Base-by-base conservation (phyloP, 2,888 invertebrate species). In the Cryptocephalus primarius region DNA sequence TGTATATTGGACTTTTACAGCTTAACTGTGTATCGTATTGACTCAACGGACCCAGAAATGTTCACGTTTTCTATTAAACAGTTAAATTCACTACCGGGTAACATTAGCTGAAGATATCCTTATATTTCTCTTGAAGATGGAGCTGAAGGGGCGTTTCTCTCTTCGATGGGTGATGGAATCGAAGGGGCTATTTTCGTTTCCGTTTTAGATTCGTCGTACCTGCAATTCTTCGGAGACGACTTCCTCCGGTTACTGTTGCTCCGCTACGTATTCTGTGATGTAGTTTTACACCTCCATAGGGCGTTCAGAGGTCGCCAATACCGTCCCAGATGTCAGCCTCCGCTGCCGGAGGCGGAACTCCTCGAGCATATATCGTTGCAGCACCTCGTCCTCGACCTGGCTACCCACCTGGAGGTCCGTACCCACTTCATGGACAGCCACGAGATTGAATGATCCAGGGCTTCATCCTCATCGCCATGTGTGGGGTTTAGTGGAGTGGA, bases 201-300 rank as follows among this genome's bases (percentile, higher is more conserved):
- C 3, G n/a, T 55, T 61, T 11, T 64, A 84, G 85, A 84, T 64
- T 71, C 77, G 41, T 77, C 78, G 48, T 84, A 80, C 69, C 74
- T 92, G 55, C 85, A 89, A 71, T 94, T 94, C 72, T 87, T 94
- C 72, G 90, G 92, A 39, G 95, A 96, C 71, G 94, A 95, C 66
- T 96, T 94, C 72, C 77, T 96, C 56, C 83, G 95, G 50, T 77
- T 93, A 50, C 73, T 94, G 51, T 77, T 94, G 53, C 76, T 93
- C 55, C 83, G 95, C 53, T 95, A 87, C 74, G 83, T 94, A 55
- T 95, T 96, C 77, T 95, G 94, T 75, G 88, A 89, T 74, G 85
- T 89, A 60, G 86, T 89, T 43, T 74, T 95, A 55, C 83, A 89
- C 57, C 77, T 91, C 64, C 95, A 96, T 72, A 82, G 91, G 53